These are phyloP conservation scores for Leptodirus hochenwartii DNA, from an alignment of 2,888 invertebrate species.

Conservation along the genomic window DNA sequence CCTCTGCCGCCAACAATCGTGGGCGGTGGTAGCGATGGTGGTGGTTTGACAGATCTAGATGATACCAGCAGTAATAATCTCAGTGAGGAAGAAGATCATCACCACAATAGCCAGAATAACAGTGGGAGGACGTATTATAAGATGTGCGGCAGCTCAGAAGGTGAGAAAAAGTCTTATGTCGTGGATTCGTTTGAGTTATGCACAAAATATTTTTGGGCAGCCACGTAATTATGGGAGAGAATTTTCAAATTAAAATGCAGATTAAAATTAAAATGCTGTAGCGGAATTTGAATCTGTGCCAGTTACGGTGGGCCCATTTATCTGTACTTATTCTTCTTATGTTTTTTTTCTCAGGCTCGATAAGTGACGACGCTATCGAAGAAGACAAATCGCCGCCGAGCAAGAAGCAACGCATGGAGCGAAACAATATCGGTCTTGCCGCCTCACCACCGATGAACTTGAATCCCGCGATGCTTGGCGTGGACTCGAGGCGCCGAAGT, in stretches of 20 bases:
- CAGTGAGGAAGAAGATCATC: conserved; percentile 38
- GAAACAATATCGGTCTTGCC: neutral
- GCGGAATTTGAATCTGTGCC: conserved; percentile 7
- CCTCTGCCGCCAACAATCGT: conserved; percentile 21
- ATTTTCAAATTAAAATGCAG: too few species aligned
- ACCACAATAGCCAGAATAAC: conserved; percentile 5
- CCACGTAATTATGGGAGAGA: too few species aligned
- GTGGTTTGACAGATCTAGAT: conserved; percentile 35
- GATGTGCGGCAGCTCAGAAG: too few species aligned
- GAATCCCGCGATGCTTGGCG: conserved; percentile 5
- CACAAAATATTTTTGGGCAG: too few species aligned
- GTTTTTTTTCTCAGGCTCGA: conserved; percentile 28
- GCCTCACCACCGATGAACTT: neutral
- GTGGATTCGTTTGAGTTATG: too few species aligned
- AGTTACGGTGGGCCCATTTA: conserved; percentile 21
- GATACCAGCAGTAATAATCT: conserved; percentile 37
- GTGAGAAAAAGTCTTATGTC: too few species aligned
- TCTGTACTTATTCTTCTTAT: conserved; percentile 25
- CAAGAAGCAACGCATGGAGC: conserved; percentile 21
- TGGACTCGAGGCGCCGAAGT: conserved; percentile 20
- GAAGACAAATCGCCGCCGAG: conserved; percentile 26
- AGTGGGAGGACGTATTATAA: too few species aligned
- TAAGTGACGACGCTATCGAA: conserved; percentile 26
- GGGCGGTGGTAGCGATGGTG: conserved; percentile 36
- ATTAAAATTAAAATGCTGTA: too few species aligned